A percentile compares a stretch with the other conserved stretches of the same genome.
phyloP scores from a whole-genome alignment of 2,113 vertebrate species.

The Cyanoderma ruficeps region DNA sequence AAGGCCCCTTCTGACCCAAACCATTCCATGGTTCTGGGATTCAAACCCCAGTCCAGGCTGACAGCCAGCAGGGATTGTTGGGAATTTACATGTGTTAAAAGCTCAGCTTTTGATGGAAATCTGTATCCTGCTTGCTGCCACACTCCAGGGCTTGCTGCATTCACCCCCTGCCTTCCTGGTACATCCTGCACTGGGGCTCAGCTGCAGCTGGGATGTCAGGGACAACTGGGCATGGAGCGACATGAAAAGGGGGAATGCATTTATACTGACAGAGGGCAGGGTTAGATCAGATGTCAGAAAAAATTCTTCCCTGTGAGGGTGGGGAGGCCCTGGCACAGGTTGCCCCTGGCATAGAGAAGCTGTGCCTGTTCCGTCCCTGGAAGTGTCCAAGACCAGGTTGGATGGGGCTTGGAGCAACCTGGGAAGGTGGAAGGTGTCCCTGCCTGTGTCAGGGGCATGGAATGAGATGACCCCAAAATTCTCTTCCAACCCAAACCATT shows the following conservation, averaged over 20 bases:
- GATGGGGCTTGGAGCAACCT: accelerated
- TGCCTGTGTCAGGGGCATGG: background rate
- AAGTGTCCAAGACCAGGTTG: background rate
- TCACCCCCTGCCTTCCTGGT: background rate
- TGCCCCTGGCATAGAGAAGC: background rate
- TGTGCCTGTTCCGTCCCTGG: background rate
- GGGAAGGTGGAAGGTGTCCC: background rate
- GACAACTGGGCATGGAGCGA: background rate
- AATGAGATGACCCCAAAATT: background rate
- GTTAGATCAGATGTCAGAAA: background rate
- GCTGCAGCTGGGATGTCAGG: background rate
- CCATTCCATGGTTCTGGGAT: background rate
- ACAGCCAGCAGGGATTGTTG: background rate
- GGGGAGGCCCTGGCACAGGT: accelerated
- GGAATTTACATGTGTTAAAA: background rate
- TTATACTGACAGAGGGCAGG: background rate
- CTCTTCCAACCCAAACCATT: background rate
- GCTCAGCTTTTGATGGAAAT: background rate
- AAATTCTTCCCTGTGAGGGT: background rate
- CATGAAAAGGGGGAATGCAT: background rate
- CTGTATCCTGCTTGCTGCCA: accelerated
- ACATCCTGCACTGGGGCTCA: accelerated
- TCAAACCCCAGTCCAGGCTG: background rate
- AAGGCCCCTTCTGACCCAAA: background rate
- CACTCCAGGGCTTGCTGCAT: background rate